Conservation (phyloP, 2,888 invertebrate species). For the Protophormia terraenovae region DNA sequence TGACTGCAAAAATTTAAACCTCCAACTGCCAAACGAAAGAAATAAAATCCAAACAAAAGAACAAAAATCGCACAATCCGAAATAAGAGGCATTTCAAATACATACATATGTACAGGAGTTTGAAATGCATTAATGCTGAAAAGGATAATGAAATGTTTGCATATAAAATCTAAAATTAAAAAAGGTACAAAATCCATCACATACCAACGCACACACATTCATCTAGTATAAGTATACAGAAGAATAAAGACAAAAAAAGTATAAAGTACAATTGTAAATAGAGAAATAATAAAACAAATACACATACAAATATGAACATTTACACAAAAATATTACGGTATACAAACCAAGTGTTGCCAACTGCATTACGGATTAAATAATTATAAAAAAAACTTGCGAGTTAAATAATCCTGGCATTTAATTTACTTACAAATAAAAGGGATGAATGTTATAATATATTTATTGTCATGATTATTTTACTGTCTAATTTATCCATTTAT, state of each 20-base stretch:
- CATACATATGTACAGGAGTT: constrained; percentile 3
- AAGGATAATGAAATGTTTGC: constrained; percentile 74
- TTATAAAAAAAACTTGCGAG: background rate
- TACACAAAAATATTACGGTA: constrained; percentile 16
- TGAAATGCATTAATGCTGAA: constrained; percentile 69
- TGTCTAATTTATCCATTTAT: too few relatives aligned
- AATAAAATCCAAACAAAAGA: constrained; percentile 46
- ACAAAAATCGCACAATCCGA: constrained; percentile 33
- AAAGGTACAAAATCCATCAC: constrained; percentile 56
- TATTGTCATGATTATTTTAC: too few relatives aligned
- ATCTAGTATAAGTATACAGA: background rate
- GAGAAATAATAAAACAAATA: background rate
- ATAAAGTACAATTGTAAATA: constrained; percentile 2
- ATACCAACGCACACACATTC: constrained; percentile 35
- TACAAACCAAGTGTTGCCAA: constrained; percentile 7
- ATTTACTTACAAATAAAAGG: too few relatives aligned
- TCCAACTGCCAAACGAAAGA: constrained; percentile 46
- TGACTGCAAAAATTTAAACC: constrained; percentile 37
- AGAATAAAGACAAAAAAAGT: background rate
- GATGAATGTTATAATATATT: too few relatives aligned
- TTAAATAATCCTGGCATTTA: too few relatives aligned
- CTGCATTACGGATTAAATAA: background rate
- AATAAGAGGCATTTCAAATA: constrained; percentile 34
- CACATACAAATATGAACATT: constrained; percentile 63
- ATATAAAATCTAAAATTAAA: constrained; percentile 72